These are phyloP conservation scores for Idaea aversata DNA, from an alignment of 2,888 invertebrate species.

Conservation along the genomic window DNA sequence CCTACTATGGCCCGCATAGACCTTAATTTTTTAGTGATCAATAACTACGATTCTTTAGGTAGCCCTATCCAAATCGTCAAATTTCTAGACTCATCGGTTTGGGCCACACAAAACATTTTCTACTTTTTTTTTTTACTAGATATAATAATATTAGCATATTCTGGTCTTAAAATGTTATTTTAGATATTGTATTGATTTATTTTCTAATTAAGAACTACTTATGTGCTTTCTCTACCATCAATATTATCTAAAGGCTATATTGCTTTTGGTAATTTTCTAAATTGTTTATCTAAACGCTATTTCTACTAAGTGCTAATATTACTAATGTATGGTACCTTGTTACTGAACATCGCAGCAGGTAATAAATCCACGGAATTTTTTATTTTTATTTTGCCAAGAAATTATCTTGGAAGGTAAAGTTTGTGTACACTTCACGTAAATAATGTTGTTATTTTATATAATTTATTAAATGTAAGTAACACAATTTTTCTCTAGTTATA, in stretches of 20 bases:
- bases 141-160: no score
- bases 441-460: no score
- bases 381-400: neutral
- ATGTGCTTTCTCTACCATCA: neutral
- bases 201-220: neutral
- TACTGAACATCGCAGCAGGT: neutral
- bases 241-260: neutral
- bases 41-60: no score
- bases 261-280: neutral
- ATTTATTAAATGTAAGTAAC: no score
- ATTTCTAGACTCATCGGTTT: no score
- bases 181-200: conserved; percentile 2
- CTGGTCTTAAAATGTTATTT: no score
- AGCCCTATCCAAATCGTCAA: no score
- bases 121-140: no score
- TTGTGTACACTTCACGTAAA: neutral
- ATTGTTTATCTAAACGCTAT: neutral
- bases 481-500: neutral
- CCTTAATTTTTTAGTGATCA: no score
- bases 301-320: neutral
- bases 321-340: neutral
- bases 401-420: neutral
- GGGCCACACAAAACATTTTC: no score
- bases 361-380: conserved; percentile 1
- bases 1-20: no score